Conservation (phyloP, 2,888 invertebrate species). For the Dendrolimus pini region DNA sequence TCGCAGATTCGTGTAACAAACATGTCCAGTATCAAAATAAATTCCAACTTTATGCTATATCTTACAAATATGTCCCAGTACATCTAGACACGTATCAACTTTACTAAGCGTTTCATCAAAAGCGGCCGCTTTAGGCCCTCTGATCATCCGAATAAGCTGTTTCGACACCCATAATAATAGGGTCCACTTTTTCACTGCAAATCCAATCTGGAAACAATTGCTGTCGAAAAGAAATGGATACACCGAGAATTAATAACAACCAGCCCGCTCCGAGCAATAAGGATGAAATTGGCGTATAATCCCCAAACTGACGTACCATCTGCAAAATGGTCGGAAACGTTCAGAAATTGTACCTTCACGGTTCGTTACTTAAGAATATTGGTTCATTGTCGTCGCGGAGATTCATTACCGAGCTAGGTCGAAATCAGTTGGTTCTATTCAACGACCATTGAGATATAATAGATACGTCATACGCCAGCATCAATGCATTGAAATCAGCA, state of each 20-base stretch:
- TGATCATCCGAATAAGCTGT: no score
- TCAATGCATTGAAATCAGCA: conserved; percentile 10
- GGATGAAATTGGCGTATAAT: conserved; percentile 52
- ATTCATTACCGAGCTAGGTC: conserved; percentile 35
- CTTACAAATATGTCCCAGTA: no score
- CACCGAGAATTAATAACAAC: conserved; percentile 29
- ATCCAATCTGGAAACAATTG: neutral
- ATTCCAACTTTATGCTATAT: no score
- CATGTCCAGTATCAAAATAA: no score
- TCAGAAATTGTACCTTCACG: conserved; percentile 48
- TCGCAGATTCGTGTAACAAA: no score
- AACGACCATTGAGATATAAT: no score
- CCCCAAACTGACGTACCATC: conserved; percentile 22
- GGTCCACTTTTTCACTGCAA: no score
- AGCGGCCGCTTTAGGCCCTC: no score
- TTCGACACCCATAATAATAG: no score
- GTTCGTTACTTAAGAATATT: conserved; percentile 55
- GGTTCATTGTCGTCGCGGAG: conserved; percentile 43
- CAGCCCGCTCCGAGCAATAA: conserved; percentile 34
- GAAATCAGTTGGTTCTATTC: conserved; percentile 13
- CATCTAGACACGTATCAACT: no score
- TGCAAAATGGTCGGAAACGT: conserved; percentile 42
- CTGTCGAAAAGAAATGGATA: conserved; percentile 10
- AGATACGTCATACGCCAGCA: no score
- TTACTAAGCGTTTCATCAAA: no score